Percentiles rank a stretch among this genome's conserved stretches.
Conservation (phyloP, 2,888 invertebrate species). For the Minunthozetes semirufus region DNA sequence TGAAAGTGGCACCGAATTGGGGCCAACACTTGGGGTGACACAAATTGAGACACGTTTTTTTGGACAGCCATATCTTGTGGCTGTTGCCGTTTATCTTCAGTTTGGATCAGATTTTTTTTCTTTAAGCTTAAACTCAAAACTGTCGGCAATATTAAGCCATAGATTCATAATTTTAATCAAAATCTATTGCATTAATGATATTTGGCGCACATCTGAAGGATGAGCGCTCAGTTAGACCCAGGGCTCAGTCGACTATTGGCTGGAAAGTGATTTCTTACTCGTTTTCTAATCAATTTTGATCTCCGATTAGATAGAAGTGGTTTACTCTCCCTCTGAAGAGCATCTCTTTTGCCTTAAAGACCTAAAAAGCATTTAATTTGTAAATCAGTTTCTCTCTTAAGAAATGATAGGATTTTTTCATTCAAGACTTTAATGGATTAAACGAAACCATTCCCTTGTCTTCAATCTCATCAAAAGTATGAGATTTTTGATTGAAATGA, state of each 20-base stretch:
- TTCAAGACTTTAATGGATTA: too few relatives aligned
- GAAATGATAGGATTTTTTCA: too few relatives aligned
- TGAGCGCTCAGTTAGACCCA: not conserved
- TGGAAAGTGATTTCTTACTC: not conserved
- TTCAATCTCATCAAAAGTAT: not conserved
- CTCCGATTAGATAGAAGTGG: not conserved
- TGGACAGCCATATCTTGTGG: not conserved
- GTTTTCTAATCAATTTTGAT: not conserved
- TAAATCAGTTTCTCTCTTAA: too few relatives aligned
- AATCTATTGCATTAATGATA: not conserved
- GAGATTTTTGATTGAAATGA: not conserved
- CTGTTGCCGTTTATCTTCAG: not conserved
- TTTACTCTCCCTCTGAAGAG: not conserved
- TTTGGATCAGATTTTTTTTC: not conserved
- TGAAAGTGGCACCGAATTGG: not conserved
- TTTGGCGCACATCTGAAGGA: not conserved
- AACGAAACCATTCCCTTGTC: not conserved
- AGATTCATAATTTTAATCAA: not conserved
- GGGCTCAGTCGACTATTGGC: not conserved
- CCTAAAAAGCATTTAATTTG: not conserved
- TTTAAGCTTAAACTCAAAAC: not conserved
- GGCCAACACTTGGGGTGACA: not conserved
- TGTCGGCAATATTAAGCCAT: not conserved
- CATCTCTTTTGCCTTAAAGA: not conserved
- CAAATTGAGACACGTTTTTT: constrained; percentile 4